Conservation (phyloP, 2,113 vertebrate species). For the Theristicus caerulescens region DNA sequence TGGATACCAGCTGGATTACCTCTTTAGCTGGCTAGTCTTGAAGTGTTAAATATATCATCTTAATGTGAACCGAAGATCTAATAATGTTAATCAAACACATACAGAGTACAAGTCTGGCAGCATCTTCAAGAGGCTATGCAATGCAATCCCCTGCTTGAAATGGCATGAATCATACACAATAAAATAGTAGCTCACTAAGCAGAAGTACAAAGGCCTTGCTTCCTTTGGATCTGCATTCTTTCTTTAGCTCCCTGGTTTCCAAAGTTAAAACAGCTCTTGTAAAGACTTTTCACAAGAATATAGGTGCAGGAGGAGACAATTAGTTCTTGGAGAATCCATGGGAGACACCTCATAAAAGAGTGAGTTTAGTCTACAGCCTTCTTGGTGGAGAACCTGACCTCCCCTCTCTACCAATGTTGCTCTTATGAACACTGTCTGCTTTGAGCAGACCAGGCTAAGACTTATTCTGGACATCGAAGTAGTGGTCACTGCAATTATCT, state of each 20-base stretch:
- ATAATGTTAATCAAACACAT: background rate
- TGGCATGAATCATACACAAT: background rate
- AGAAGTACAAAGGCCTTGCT: background rate
- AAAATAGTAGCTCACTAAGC: background rate
- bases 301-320: background rate
- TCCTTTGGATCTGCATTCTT: background rate
- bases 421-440: background rate
- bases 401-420: background rate
- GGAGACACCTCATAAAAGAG: background rate
- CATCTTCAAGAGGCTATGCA: background rate
- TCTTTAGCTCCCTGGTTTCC: background rate
- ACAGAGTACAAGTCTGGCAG: background rate
- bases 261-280: background rate
- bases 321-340: background rate
- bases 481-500: background rate
- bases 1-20: background rate
- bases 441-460: background rate
- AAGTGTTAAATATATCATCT: background rate
- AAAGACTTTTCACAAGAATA: background rate
- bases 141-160: background rate
- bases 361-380: background rate
- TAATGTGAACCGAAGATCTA: background rate
- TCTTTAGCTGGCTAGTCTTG: background rate
- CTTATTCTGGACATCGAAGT: background rate
- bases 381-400: background rate